phyloP scores from a whole-genome alignment of 2,888 invertebrate genomes.

The Camptogramma bilineatum region DNA sequence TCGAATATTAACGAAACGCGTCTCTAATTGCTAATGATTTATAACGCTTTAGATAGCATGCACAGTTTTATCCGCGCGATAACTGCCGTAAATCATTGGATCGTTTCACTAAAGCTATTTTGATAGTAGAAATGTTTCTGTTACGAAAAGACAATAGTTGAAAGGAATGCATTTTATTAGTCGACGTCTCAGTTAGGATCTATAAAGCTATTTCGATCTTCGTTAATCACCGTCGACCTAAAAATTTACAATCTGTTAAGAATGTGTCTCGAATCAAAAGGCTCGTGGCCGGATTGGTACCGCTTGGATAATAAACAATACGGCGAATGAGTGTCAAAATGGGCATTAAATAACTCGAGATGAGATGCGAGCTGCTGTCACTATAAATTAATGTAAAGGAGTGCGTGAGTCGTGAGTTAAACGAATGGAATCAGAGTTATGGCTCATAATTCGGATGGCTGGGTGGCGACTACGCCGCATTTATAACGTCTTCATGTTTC shows the following conservation, averaged over 20 bases:
- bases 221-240: slow-evolving; percentile 59
- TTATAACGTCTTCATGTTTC: slow-evolving; percentile 56
- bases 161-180: slow-evolving; percentile 42
- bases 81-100: slow-evolving; percentile 21
- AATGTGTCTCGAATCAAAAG: slow-evolving; percentile 66
- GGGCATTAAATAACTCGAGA: slow-evolving; percentile 77
- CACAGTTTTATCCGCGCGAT: slow-evolving; percentile 27
- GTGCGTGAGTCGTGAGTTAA: slow-evolving; percentile 60
- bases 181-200: slow-evolving; percentile 43
- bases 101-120: slow-evolving; percentile 26
- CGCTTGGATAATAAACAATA: slow-evolving; percentile 72
- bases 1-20: slow-evolving; percentile 72
- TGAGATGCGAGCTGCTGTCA: slow-evolving; percentile 77
- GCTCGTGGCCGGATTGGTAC: slow-evolving; percentile 68
- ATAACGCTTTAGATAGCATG: slow-evolving; percentile 46
- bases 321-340: slow-evolving; percentile 79
- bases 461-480: slow-evolving; percentile 69
- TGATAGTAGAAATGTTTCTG: slow-evolving; percentile 19
- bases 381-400: slow-evolving; percentile 81
- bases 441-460: slow-evolving; percentile 73
- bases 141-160: slow-evolving; percentile 40
- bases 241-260: slow-evolving; percentile 60
- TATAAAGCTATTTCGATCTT: slow-evolving; percentile 59
- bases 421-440: slow-evolving; percentile 83
- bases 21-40: slow-evolving; percentile 63